phyloP scores from a whole-genome alignment of 1,140 invertebrate genomes.

The Cylas formicarius region DNA sequence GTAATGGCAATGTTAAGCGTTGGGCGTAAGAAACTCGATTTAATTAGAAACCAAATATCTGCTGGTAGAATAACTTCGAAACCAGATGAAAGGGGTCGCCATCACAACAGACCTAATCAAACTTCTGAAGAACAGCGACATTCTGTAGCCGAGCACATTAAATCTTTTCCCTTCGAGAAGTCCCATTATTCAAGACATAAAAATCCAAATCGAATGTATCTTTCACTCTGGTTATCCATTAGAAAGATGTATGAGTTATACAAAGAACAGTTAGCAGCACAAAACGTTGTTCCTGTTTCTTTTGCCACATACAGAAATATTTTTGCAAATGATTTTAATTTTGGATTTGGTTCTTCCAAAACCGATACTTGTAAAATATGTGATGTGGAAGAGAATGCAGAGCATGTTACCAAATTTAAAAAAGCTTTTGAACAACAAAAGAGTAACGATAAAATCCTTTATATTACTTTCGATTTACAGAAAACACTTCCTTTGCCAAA shows the following conservation, averaged over 20 bases:
- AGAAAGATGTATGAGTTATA: constrained; percentile 9
- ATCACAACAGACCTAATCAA: constrained; percentile 7
- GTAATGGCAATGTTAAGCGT: constrained; percentile 4
- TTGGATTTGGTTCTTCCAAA: constrained; percentile 7
- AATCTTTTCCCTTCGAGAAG: constrained; percentile 3
- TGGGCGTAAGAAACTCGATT: constrained; percentile 4
- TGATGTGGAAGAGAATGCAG: background rate
- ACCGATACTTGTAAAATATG: constrained; percentile 5
- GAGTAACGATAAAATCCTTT: constrained; percentile 3
- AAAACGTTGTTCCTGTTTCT: constrained; percentile 2
- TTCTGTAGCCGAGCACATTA: constrained; percentile 3
- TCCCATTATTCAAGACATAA: too few relatives aligned
- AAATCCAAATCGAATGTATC: too few relatives aligned
- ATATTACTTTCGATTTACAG: constrained; percentile 10
- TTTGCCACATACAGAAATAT: background rate
- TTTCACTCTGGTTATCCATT: constrained; percentile 8
- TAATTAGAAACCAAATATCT: constrained; percentile 10
- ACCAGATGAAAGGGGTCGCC: constrained; percentile 4
- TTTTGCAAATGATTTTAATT: constrained; percentile 8
- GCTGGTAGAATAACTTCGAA: constrained; percentile 1
- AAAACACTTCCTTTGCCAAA: constrained; percentile 7
- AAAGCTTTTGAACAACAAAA: constrained; percentile 7
- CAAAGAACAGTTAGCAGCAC: background rate
- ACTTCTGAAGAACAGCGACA: background rate
- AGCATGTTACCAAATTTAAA: constrained; percentile 4